Conservation (phyloP, 2,113 vertebrate genomes). For the Melozone crissalis region DNA sequence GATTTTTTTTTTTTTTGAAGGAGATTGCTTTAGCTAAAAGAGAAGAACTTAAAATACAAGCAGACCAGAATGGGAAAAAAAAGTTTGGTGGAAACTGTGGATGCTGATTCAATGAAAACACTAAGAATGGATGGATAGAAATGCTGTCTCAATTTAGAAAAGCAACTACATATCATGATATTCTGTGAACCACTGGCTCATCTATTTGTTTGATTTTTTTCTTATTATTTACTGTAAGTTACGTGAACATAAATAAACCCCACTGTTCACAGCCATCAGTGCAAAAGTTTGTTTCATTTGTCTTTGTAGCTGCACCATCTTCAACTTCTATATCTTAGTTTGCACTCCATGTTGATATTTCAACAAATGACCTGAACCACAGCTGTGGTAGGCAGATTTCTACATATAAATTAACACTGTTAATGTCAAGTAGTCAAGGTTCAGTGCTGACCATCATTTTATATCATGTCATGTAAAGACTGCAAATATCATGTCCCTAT, state of each 20-base stretch:
- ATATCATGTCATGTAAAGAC: constrained; percentile 63
- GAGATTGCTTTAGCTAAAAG: not conserved
- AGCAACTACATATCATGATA: rapidly evolving
- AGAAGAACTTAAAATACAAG: not conserved
- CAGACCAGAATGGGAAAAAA: not conserved
- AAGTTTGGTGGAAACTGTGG: not conserved
- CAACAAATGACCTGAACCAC: constrained; percentile 46
- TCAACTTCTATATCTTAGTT: not conserved
- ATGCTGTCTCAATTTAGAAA: not conserved
- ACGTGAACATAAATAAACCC: not conserved
- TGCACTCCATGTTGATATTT: constrained; percentile 16
- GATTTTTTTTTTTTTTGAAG: not conserved
- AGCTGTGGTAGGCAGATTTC: constrained; percentile 51
- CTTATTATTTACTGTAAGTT: not conserved
- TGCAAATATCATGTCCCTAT: constrained; percentile 64
- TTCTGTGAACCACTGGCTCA: not conserved
- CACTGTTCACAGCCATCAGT: not conserved
- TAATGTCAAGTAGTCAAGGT: constrained; percentile 68
- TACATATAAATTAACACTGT: constrained; percentile 64
- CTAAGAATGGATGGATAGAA: not conserved
- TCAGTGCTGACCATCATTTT: constrained; percentile 74
- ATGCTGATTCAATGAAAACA: not conserved
- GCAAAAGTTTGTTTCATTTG: not conserved
- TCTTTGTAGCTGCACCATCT: not conserved
- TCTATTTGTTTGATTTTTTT: not conserved